Conservation (phyloP, 1,140 invertebrate genomes). For the Oppia nitens region DNA sequence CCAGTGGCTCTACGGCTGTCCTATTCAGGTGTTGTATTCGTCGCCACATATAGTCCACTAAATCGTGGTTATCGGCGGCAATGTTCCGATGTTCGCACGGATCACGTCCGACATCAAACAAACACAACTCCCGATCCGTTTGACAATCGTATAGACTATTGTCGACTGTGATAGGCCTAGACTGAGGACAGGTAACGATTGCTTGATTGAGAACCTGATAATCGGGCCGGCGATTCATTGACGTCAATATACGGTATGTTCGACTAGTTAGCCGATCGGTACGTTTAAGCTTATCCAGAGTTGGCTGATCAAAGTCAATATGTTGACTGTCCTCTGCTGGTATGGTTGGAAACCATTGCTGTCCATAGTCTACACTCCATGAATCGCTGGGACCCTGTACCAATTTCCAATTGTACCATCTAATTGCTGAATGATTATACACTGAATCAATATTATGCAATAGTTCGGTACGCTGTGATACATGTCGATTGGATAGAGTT, state of each 20-base stretch:
- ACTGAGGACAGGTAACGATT: slow-evolving; percentile 23
- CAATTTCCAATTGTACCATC: slow-evolving; percentile 61
- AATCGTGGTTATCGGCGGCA: slow-evolving; percentile 34
- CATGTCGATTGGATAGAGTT: slow-evolving; percentile 38
- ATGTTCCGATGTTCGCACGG: slow-evolving; percentile 68
- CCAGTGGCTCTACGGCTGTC: neutral
- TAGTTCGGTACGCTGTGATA: slow-evolving; percentile 43
- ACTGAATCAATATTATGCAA: slow-evolving; percentile 78
- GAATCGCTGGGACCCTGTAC: slow-evolving; percentile 41
- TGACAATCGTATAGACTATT: too few relatives aligned
- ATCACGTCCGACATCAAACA: slow-evolving; percentile 58
- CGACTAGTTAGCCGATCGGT: slow-evolving; percentile 22
- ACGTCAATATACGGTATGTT: neutral
- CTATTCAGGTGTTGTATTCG: neutral
- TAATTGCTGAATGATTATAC: slow-evolving; percentile 48
- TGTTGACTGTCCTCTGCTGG: too few relatives aligned
- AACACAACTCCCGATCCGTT: slow-evolving; percentile 38
- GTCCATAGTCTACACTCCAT: neutral
- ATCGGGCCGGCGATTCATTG: neutral
- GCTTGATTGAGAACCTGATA: slow-evolving; percentile 3
- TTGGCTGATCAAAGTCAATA: neutral
- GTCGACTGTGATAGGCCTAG: slow-evolving; percentile 22
- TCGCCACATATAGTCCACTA: slow-evolving; percentile 17
- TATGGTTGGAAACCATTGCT: too few relatives aligned
- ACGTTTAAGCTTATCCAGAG: too few relatives aligned